Conservation (phyloP, 2,113 vertebrate species). For the Scomber japonicus region DNA sequence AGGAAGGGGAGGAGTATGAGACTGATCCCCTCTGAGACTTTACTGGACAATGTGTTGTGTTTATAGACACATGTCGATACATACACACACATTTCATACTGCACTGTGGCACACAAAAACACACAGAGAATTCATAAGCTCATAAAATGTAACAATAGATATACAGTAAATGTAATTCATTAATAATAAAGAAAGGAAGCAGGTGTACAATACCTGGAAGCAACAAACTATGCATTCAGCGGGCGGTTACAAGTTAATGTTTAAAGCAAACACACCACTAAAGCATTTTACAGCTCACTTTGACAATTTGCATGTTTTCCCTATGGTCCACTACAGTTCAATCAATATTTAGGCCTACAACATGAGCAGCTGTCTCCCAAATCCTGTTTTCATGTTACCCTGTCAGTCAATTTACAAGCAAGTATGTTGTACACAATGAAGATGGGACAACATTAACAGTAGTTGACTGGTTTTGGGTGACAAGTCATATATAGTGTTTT, state of each 20-base stretch:
- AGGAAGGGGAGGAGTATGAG: slow-evolving; percentile 61
- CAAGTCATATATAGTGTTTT: background rate
- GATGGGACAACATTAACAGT: slow-evolving; percentile 16
- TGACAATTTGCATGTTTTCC: slow-evolving; percentile 69
- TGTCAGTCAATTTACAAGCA: slow-evolving; percentile 40
- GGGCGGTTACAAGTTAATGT: slow-evolving; percentile 65
- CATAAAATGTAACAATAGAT: slow-evolving; percentile 65
- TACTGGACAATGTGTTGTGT: slow-evolving; percentile 59
- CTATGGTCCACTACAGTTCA: slow-evolving; percentile 54
- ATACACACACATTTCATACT: slow-evolving; percentile 24
- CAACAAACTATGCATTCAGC: slow-evolving; percentile 40
- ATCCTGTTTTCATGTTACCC: slow-evolving; percentile 56
- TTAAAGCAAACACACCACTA: slow-evolving; percentile 67
- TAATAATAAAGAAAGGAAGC: slow-evolving; percentile 68
- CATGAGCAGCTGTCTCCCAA: slow-evolving; percentile 66
- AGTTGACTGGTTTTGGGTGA: background rate
- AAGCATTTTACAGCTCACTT: slow-evolving; percentile 59
- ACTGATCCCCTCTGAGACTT: slow-evolving; percentile 61
- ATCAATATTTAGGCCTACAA: slow-evolving; percentile 73
- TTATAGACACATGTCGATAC: slow-evolving; percentile 67
- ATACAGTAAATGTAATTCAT: slow-evolving; percentile 54
- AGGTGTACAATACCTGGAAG: slow-evolving; percentile 79
- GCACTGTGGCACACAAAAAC: slow-evolving; percentile 15
- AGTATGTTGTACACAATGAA: slow-evolving; percentile 41
- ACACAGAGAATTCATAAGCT: slow-evolving; percentile 49